phyloP scores from a whole-genome alignment of 2,797 vertebrate genomes.

The Sphenopsis melanotis region DNA sequence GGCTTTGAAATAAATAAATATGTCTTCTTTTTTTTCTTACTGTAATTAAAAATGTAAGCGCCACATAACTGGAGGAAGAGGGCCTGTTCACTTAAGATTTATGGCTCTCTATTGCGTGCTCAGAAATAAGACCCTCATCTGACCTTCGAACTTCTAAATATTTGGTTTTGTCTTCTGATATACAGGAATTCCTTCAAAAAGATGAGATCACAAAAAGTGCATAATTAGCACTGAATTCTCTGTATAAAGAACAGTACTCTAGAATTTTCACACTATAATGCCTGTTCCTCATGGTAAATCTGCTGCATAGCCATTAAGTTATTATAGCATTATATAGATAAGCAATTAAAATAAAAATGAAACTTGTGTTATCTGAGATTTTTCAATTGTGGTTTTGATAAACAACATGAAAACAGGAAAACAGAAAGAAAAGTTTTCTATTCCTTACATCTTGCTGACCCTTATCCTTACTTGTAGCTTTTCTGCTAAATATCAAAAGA shows the following conservation, averaged over 20 bases:
- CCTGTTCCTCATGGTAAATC: not conserved
- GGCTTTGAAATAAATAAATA: not conserved
- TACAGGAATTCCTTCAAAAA: not conserved
- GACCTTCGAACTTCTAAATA: not conserved
- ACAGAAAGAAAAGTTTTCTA: not conserved
- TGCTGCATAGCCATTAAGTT: not conserved
- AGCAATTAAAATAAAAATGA: not conserved
- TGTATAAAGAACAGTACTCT: not conserved
- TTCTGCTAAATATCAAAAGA: not conserved
- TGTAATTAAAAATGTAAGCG: not conserved
- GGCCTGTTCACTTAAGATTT: not conserved
- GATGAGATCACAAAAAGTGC: not conserved
- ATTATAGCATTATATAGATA: not conserved
- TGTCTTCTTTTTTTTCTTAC: not conserved
- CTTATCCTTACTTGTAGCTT: not conserved
- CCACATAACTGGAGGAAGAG: not conserved
- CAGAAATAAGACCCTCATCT: not conserved
- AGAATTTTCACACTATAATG: not conserved
- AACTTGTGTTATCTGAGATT: not conserved
- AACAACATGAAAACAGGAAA: not conserved
- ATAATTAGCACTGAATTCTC: not conserved
- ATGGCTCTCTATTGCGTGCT: not conserved
- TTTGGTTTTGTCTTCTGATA: not conserved
- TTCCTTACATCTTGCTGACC: not conserved
- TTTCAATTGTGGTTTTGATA: not conserved